Conservation (phyloP, 2,797 vertebrate genomes). For the Neopelma chrysocephalum region DNA sequence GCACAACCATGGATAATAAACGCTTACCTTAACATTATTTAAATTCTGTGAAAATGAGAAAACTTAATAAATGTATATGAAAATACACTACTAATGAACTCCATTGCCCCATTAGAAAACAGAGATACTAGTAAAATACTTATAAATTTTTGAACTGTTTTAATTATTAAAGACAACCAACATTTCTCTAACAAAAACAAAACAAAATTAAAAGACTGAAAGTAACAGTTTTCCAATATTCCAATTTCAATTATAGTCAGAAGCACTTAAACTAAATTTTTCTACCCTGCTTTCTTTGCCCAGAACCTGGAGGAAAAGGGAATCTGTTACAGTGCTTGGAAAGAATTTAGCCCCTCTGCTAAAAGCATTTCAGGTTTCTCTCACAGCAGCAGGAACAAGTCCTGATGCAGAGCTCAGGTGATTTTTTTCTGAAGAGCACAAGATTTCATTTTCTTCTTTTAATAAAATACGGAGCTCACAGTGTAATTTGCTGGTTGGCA, state of each 20-base stretch:
- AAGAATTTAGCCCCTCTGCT: not conserved
- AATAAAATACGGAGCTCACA: not conserved
- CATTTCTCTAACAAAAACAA: not conserved
- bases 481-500: not conserved
- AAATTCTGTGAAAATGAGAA: not conserved
- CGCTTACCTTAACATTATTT: not conserved
- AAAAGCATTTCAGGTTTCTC: not conserved
- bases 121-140: not conserved
- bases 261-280: not conserved
- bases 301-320: not conserved
- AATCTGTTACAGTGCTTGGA: not conserved
- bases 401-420: not conserved
- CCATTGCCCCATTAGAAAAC: not conserved
- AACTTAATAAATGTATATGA: not conserved
- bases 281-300: not conserved
- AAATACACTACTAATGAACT: not conserved
- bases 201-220: not conserved
- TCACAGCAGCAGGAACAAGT: not conserved
- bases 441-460: not conserved
- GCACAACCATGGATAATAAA: not conserved
- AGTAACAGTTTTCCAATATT: not conserved
- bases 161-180: not conserved
- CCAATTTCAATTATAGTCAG: not conserved
- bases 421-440: not conserved
- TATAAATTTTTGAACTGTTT: not conserved